phyloP scores from a whole-genome alignment of 23 tunicate genomes.

The Ascidia mentula region DNA sequence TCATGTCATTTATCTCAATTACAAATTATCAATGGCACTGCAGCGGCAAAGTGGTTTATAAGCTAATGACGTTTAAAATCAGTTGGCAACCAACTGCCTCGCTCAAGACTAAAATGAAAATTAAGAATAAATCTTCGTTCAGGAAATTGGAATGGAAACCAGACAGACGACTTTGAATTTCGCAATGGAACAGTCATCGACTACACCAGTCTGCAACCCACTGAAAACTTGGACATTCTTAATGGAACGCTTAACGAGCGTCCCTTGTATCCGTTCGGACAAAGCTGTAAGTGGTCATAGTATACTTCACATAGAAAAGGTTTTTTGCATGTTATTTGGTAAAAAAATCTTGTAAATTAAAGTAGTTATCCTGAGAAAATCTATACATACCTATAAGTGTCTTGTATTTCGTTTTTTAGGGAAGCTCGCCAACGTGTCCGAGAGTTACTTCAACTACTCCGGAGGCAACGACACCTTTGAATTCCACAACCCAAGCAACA shows the following conservation, averaged over 20 bases:
- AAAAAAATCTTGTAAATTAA: background rate
- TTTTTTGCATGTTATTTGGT: background rate
- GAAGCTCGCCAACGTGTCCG: constrained; percentile 3
- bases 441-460: constrained; percentile 52
- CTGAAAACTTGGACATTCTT: constrained; percentile 39
- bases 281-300: constrained; percentile 57
- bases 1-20: too few species aligned
- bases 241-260: constrained; percentile 51
- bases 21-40: too few species aligned
- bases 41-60: too few species aligned
- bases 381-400: background rate
- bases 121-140: background rate
- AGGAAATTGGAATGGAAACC: constrained; percentile 48
- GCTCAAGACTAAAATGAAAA: background rate
- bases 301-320: too few species aligned
- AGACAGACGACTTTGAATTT: constrained; percentile 60
- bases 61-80: too few species aligned
- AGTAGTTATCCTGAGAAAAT: background rate
- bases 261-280: constrained; percentile 35
- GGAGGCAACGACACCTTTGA: constrained; percentile 42
- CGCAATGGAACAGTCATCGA: constrained; percentile 60
- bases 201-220: constrained; percentile 27
- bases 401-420: too few species aligned
- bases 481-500: constrained; percentile 37
- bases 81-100: background rate